phyloP scores from a whole-genome alignment of 1,140 invertebrate species.

The Eubasilissa regina region DNA sequence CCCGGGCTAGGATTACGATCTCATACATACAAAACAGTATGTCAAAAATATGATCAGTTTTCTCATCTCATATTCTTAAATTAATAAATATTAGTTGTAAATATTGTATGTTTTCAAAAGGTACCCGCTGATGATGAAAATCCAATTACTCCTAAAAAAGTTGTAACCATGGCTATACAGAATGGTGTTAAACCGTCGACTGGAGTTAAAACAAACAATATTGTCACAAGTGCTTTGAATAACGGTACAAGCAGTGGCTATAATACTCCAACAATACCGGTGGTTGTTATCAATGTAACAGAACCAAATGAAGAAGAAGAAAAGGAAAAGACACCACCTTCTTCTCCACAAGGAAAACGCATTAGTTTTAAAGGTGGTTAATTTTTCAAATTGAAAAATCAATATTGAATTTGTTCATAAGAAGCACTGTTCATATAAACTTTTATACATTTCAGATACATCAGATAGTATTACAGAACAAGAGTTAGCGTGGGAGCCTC shows the following conservation, averaged over 20 bases:
- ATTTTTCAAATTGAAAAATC: not conserved
- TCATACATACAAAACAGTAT: slow-evolving; percentile 65
- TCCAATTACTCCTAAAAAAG: slow-evolving; percentile 61
- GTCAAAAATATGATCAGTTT: not conserved
- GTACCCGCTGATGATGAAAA: slow-evolving; percentile 65
- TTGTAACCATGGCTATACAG: slow-evolving; percentile 50
- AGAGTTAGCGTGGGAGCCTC: slow-evolving; percentile 71
- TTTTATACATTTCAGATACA: slow-evolving; percentile 61
- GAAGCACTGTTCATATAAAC: not conserved
- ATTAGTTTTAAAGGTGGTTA: slow-evolving; percentile 64
- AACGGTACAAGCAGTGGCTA: slow-evolving; percentile 19
- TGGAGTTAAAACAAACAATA: slow-evolving; percentile 47
- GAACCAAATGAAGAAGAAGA: slow-evolving; percentile 43
- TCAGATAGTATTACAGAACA: slow-evolving; percentile 66
- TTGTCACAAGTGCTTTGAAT: slow-evolving; percentile 41
- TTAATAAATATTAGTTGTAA: not conserved
- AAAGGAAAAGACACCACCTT: slow-evolving; percentile 50
- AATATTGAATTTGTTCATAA: too few relatives aligned
- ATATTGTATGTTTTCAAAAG: slow-evolving; percentile 52
- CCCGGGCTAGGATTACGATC: slow-evolving; percentile 64
- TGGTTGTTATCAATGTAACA: slow-evolving; percentile 42
- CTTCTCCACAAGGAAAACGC: slow-evolving; percentile 54
- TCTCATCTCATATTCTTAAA: not conserved
- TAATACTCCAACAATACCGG: slow-evolving; percentile 20
- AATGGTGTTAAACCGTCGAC: slow-evolving; percentile 56